Percentiles rank a stretch among this genome's conserved stretches.
Evolutionary conservation across 2,113 vertebrate species (phyloP).

Genomic region (Scartelaos histophorus): DNA sequence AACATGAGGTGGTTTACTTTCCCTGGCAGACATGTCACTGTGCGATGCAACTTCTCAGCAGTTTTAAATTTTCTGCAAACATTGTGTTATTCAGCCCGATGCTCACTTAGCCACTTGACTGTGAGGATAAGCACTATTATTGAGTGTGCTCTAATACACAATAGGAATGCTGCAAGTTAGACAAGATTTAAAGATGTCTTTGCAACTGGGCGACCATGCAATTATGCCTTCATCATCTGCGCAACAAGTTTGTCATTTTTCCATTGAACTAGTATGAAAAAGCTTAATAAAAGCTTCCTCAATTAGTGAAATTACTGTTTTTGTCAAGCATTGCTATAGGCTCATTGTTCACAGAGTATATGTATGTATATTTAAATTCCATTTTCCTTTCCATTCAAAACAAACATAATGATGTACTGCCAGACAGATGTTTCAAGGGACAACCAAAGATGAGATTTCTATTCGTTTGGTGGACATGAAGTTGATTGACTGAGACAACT

Average conservation of each 20-base stretch:
- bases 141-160: not conserved
- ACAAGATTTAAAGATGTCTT: not conserved
- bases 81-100: constrained; percentile 31
- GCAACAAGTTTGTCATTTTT: not conserved
- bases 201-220: not conserved
- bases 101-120: constrained; percentile 32
- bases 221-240: not conserved
- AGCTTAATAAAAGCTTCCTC: not conserved
- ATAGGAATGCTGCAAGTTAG: constrained; percentile 28
- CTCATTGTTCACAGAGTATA: too few species aligned
- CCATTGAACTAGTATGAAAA: not conserved
- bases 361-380: too few species aligned
- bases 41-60: constrained; percentile 30
- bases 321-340: too few species aligned
- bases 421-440: too few species aligned
- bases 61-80: constrained; percentile 47
- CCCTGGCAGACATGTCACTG: constrained; percentile 41
- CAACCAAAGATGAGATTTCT: too few species aligned
- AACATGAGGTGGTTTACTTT: constrained; percentile 38
- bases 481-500: too few species aligned
- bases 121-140: constrained; percentile 27
- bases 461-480: too few species aligned
- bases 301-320: not conserved
- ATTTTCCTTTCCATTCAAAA: too few species aligned
- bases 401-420: not conserved